Base-by-base conservation (phyloP, 37 sponge, comb jelly and placozoan genomes). In the Geodia barretti region DNA sequence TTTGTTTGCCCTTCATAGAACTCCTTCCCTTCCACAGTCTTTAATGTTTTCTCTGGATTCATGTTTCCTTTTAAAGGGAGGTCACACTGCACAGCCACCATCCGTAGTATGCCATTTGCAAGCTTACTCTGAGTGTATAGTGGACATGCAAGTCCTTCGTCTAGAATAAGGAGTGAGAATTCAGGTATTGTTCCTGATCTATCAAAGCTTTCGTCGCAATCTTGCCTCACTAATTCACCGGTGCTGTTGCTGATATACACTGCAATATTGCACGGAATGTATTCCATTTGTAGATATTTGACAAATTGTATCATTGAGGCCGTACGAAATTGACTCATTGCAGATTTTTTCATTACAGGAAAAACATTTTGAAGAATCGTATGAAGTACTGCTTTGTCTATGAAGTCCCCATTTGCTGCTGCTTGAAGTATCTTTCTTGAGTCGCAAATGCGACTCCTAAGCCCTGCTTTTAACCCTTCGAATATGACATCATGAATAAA, bases 61-160 rank as follows among this genome's bases (percentile, higher is more conserved):
- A n/a, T n/a, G n/a, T n/a, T 58, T 58, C 17, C 19, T 11, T 24
- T 8, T 30, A 8, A 8, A 14, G 71, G 71, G 24, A 73, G 43
- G 58, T 73, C 58, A 28, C 74, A 73, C 41, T 63, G 77, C 20
- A 38, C 61, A 28, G 64, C 30, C 61, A 63, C 25, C 62, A 63
- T 63, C 5, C 20, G 8, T 76, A 9, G 7, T 37, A 63, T 14
- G 3, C 40, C 64, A 3, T 62, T 8, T 60, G 64, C 20, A 4
- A 63, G 40, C 40, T 63, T 37, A 3, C 61, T 37, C 38, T 61
- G 64, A 38, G 36, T 63, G 64, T 35, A 63, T 21, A 76, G 34
- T 38, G 40, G 63, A 30, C 64, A 76, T 23, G 17, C n/a, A 37
- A 59, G 20, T 63, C 77, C 77, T 29, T 34, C n/a, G 40, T 63